Evolutionary conservation across 2,888 invertebrate genomes (phyloP), one percentile per base, ranked within the genome.

Genomic region (Pammene aurita): DNA sequence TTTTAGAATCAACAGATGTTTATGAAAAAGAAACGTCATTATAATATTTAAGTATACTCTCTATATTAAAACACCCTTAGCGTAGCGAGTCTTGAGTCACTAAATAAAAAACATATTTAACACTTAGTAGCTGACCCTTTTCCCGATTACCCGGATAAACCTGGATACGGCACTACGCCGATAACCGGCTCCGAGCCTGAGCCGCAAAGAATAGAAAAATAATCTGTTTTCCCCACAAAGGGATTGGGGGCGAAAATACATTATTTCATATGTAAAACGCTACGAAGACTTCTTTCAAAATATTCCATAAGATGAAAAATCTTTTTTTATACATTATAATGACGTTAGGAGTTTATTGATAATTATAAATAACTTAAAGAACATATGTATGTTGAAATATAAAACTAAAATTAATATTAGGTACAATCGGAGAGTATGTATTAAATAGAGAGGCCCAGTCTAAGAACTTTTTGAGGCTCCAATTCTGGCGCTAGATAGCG

Each of bases 61-160:
- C 14, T 10, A 5, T 50, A 62, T 35, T 26, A 44, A 54, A 54
- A 63, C 4, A 16, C 38, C 35, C 10, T 18, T 46, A 10, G 14
- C 44, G 35, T 44, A 65, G 60, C 44, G 18, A 42, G 11, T n/a
- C 26, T 7, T 5, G 50, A 61, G 7, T 63, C 18, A 68, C 63
- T 64, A 26, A 63, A 57, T 57, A 64, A 64, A 46, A 56, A 52
- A 58, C 57, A 44, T 41, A 54, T 54, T 58, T 64, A 64, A 68
- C 63, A 63, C 68, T 63, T 64, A 52, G 46, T 55, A 48, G 55
- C 57, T 68, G 63, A 64, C 63, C 62, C 48, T 63, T 50, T 68
- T 63, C 50, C 44, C 55, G 67, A 55, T 62, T 56, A 62, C 61
- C 42, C 68, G 63, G 52, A 68, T 68, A 68, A 68, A 63, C 67